Evolutionary conservation across 2,113 vertebrate species (phyloP), one percentile per base, ranked within the genome.

Genomic region (Tragulus kanchil): DNA sequence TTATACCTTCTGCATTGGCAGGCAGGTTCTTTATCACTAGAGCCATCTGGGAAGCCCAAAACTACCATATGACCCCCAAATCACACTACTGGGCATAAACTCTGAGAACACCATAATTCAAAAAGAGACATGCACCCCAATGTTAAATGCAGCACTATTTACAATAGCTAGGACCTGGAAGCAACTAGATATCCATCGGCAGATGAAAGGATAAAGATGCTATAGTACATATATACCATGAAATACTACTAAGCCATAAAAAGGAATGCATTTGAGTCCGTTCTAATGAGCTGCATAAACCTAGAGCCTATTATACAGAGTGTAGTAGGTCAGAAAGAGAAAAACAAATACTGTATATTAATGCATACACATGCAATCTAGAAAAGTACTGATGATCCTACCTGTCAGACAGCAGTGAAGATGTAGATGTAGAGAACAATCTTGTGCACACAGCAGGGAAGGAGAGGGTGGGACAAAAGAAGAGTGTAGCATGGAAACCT

Each of bases 31-130:
- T 0, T 23, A 12, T 36, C 67, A 23, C 19, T 12, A 42, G 67
- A 21, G 36, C 36, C 9, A 10, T 4, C 17, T 21, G 9, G 67
- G 67, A 71, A 71, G 67, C 36, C 67, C 19, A 19, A 42, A 5
- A 12, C 67, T 3, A 12, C 67, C 67, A 6, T 1, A 3, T 0
- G 9, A 3, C 67, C 19, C 67, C 21, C 17, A 9, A 71, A 0
- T 0, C 36, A 17, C 36, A 42, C 19, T 6, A 0, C 12, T 4
- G 67, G 36, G 12, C 19, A 1, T 6, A 23, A 3, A 12, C 36
- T 6, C 67, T 42, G 36, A 71, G 67, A 42, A 42, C 42, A 42
- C 16, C 67, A 71, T 0, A 2, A 42, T 42, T 23, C 36, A 23
- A 2, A 42, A 23, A 6, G 67, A 23, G n/a, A 21, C 67, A 2